Conservation (phyloP, 2,797 vertebrate genomes). For the Mionectes olivaceus region DNA sequence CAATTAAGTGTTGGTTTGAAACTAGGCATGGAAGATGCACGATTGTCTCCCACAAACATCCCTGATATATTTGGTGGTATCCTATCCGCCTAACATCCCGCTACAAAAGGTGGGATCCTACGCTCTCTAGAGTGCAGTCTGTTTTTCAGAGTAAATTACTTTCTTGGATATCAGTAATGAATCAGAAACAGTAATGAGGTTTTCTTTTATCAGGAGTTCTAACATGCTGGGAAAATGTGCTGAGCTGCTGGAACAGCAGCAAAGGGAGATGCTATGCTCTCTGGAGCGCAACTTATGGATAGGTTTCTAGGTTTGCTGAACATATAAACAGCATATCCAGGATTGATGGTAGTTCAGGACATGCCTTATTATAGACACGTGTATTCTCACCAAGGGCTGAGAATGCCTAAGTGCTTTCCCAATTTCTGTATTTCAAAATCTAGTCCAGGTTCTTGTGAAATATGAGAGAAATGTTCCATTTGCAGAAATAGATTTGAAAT, state of each 20-base stretch:
- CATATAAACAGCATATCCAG: neutral
- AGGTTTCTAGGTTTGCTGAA: neutral
- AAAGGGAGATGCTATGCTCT: neutral
- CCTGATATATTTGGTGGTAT: neutral
- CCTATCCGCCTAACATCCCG: neutral
- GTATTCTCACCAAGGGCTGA: neutral
- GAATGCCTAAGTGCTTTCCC: neutral
- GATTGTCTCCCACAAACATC: neutral
- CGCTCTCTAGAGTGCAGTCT: neutral
- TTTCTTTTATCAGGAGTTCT: slow-evolving; percentile 3
- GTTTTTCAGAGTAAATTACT: slow-evolving; percentile 12
- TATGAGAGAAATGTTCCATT: neutral
- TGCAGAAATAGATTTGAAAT: neutral
- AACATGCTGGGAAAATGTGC: neutral
- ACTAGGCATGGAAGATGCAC: neutral
- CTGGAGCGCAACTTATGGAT: neutral
- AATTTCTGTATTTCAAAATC: neutral
- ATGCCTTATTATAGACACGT: neutral
- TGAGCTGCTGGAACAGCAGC: neutral
- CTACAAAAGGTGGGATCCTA: neutral
- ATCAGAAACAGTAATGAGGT: slow-evolving; percentile 15
- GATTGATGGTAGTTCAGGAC: neutral
- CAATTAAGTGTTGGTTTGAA: neutral
- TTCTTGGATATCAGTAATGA: slow-evolving; percentile 8
- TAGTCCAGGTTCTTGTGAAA: neutral